Percentiles rank a stretch among this genome's conserved stretches.
Conservation (phyloP, 2,113 vertebrate species). For the Ciconia stormi region DNA sequence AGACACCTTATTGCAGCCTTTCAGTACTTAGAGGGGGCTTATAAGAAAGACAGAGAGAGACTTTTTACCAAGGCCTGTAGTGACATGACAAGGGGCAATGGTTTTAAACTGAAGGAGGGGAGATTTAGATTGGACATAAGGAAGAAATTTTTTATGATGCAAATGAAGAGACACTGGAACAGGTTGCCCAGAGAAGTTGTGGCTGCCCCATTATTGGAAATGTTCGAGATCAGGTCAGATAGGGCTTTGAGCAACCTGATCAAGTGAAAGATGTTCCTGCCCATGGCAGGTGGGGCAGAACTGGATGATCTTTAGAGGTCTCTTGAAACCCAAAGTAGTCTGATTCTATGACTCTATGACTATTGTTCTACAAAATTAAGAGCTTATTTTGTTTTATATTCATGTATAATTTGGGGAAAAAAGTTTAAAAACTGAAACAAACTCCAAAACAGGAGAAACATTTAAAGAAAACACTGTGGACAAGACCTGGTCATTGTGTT, state of each 20-base stretch:
- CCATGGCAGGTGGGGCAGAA: no score
- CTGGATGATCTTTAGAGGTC: neutral
- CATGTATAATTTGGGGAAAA: neutral
- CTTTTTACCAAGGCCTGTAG: no score
- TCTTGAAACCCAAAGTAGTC: neutral
- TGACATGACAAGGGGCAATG: no score
- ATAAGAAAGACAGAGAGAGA: no score
- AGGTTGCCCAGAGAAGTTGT: no score
- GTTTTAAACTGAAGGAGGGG: no score
- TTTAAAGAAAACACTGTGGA: neutral
- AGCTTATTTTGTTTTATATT: neutral
- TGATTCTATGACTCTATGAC: neutral
- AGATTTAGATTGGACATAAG: no score
- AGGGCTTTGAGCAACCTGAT: neutral
- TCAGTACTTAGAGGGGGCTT: no score
- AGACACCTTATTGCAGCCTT: no score
- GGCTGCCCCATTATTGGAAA: neutral
- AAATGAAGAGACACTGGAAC: no score
- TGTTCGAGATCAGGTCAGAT: neutral
- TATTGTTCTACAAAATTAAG: neutral
- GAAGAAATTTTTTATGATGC: no score
- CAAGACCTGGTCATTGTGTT: neutral
- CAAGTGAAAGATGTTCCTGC: neutral
- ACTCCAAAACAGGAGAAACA: neutral
- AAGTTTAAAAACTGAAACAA: neutral